Evolutionary conservation across 23 tunicate species (phyloP).

Genomic region (Ascidia mentula): DNA sequence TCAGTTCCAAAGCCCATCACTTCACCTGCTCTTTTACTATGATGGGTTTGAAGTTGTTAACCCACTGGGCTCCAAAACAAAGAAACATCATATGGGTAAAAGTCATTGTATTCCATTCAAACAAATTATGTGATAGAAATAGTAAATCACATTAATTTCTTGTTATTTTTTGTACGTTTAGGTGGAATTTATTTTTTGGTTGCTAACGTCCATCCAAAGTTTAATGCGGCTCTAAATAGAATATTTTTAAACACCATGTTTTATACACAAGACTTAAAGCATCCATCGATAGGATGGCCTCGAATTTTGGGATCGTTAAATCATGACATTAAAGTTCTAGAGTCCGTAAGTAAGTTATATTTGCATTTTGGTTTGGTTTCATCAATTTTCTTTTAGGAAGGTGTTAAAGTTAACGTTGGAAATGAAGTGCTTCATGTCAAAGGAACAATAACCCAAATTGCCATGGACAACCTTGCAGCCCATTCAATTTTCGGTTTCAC

Average conservation of each 20-base stretch:
- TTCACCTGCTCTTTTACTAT: background rate
- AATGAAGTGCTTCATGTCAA: background rate
- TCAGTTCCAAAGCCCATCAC: background rate
- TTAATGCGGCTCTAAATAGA: background rate
- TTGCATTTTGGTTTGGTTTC: background rate
- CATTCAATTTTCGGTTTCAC: constrained; percentile 21
- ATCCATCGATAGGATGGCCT: background rate
- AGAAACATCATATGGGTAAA: background rate
- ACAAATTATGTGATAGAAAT: background rate
- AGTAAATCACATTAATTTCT: background rate
- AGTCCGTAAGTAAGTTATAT: background rate
- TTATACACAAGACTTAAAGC: background rate
- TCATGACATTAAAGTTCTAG: background rate
- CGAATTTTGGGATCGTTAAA: background rate
- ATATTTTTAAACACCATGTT: background rate
- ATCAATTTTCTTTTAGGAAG: background rate
- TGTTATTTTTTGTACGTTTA: background rate
- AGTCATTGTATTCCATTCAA: background rate
- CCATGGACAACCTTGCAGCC: constrained; percentile 17
- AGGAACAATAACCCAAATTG: background rate
- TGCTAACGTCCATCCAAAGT: constrained; percentile 1
- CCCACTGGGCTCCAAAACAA: background rate
- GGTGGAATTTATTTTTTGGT: background rate
- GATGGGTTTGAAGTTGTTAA: background rate
- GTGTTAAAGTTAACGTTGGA: background rate